Base-by-base conservation (phyloP, 2,888 invertebrate species). In the Volucella inflata region DNA sequence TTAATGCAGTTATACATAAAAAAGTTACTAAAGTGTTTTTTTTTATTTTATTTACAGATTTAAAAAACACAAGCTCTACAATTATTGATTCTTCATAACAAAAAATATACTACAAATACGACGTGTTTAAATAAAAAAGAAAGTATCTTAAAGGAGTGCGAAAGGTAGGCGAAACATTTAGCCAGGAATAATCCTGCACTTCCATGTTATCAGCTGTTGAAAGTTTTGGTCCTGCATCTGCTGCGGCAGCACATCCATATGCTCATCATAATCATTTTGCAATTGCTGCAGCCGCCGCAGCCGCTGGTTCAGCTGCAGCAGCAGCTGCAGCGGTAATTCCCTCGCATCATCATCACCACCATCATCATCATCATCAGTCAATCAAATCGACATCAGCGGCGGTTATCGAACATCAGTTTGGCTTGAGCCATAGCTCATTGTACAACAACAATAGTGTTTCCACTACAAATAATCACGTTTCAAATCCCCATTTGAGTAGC, bases 181-280 rank as follows among this genome's bases (percentile, higher is more conserved):
- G 30, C 14, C 46, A 72, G 40, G 57, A 67, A 68, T 46, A 71
- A 76, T 76, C 75, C 75, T 68, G 80, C 85, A 81, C 83, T 88
- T 88, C 89, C 89, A 89, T 89, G 89, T 88, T 89, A 89, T 89
- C 89, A 83, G 89, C 89, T 87, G 89, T 89, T 88, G 89, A 89
- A 76, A 89, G 87, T 87, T 89, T 89, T 87, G 88, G 89, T 80
- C 84, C 89, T 79, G 88, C 88, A 82, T 88, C 88, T 81, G 88
- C 88, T 82, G 88, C 89, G 80, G 88, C 88, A 75, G 82, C 87
- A 76, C 88, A 88, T 88, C 87, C 87, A 80, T 88, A 88, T 88
- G 88, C 83, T 74, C 89, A 88, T 83, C 89, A 88, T 67, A 87
- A 87, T 87, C 88, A 87, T 57, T 89, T 89, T 88, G 88, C 89